phyloP scores from a whole-genome alignment of 2,797 vertebrate species.

The Ispidina picta region DNA sequence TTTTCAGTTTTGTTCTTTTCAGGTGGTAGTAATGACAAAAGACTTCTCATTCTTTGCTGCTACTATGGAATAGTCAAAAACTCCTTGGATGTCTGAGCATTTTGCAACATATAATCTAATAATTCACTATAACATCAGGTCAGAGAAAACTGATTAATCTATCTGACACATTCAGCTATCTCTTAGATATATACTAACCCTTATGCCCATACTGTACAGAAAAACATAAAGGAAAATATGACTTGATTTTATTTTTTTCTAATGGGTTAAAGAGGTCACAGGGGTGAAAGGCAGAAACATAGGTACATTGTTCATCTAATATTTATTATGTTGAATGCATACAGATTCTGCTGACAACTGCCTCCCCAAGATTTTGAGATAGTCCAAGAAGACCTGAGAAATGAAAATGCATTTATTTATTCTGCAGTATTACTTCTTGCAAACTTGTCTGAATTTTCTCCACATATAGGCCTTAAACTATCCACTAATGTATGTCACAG shows the following conservation, averaged over 20 bases:
- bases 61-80: neutral
- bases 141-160: conserved; percentile 54
- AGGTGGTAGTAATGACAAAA: neutral
- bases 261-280: neutral
- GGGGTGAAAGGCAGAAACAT: conserved; percentile 7
- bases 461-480: neutral
- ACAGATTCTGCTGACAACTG: neutral
- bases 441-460: neutral
- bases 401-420: neutral
- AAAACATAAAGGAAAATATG: conserved; percentile 34
- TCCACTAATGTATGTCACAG: neutral
- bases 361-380: neutral
- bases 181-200: conserved; percentile 39
- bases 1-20: neutral
- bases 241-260: conserved; percentile 47
- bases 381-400: neutral
- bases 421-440: neutral
- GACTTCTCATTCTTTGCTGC: neutral
- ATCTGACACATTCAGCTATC: conserved; percentile 34
- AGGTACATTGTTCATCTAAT: conserved; percentile 7
- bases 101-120: conserved; percentile 42
- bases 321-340: conserved; percentile 15
- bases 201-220: conserved; percentile 10
- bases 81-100: conserved; percentile 25
- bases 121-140: conserved; percentile 35